phyloP scores from a whole-genome alignment of 2,113 vertebrate species.

The Hemibagrus wyckioides region DNA sequence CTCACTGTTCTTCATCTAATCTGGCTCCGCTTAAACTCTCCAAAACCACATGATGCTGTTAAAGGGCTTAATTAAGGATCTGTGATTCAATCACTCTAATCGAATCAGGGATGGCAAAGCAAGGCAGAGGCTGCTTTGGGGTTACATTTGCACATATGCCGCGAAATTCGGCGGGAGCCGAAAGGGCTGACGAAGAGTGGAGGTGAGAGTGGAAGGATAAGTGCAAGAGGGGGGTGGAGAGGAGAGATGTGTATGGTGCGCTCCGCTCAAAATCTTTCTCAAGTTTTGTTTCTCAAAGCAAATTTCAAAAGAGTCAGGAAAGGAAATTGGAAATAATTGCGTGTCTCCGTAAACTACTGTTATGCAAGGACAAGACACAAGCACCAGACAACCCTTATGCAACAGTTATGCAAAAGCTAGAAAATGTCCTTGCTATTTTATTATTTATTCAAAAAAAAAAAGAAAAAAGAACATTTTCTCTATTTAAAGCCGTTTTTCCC shows the following conservation, averaged over 20 bases:
- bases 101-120: constrained; percentile 65
- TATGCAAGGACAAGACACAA: not conserved
- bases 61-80: constrained; percentile 79
- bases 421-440: constrained; percentile 13
- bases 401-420: constrained; percentile 22
- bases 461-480: not conserved
- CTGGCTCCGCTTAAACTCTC: constrained; percentile 69
- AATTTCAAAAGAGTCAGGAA: constrained; percentile 6
- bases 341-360: constrained; percentile 11
- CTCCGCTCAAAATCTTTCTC: not conserved
- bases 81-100: constrained; percentile 76
- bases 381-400: constrained; percentile 3
- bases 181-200: constrained; percentile 1
- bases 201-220: constrained; percentile 45
- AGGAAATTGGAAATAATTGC: constrained; percentile 25
- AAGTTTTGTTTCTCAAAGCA: not conserved
- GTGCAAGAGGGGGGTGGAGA: constrained; percentile 46
- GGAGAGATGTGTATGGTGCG: constrained; percentile 51
- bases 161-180: not conserved
- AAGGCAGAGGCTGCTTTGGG: constrained; percentile 47
- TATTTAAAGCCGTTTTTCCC: not conserved
- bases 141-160: constrained; percentile 32
- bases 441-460: constrained; percentile 4
- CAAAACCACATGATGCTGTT: constrained; percentile 70
- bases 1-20: constrained; percentile 76